A percentile compares a stretch with the other conserved stretches of the same genome.
Evolutionary conservation across 2,888 invertebrate genomes (phyloP).

Genomic region (Zhuqinia jingwanae): DNA sequence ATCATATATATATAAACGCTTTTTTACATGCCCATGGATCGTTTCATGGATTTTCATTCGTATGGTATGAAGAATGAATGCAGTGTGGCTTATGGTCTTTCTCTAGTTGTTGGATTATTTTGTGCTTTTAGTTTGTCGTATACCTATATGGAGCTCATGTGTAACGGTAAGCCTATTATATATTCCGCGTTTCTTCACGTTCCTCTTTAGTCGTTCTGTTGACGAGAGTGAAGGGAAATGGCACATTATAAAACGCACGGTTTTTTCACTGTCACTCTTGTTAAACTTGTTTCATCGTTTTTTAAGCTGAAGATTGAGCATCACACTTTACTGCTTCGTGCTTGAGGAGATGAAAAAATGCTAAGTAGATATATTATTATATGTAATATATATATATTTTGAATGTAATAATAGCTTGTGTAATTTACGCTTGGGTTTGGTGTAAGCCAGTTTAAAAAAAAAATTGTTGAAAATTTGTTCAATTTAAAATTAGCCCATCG

Average conservation of each 20-base stretch:
- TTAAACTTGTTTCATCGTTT: background rate
- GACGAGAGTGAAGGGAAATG: background rate
- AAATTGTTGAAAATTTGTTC: no score
- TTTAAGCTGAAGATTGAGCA: background rate
- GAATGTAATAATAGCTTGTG: no score
- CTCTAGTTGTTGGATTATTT: background rate
- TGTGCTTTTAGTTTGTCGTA: background rate
- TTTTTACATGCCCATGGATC: background rate
- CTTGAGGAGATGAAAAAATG: no score
- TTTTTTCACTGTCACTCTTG: constrained; percentile 17
- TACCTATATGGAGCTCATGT: background rate
- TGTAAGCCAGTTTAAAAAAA: no score
- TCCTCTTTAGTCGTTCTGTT: constrained; percentile 1
- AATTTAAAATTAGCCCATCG: no score
- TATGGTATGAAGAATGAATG: background rate
- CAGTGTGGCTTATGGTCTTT: background rate
- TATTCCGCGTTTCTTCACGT: background rate
- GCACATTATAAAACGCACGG: background rate
- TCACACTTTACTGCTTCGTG: no score
- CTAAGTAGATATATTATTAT: no score
- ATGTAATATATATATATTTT: no score
- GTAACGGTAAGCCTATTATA: background rate
- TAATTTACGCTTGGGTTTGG: no score
- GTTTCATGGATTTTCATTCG: background rate
- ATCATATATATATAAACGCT: background rate